Conservation (phyloP, 1,140 invertebrate genomes). For the Bombus fervidus region DNA sequence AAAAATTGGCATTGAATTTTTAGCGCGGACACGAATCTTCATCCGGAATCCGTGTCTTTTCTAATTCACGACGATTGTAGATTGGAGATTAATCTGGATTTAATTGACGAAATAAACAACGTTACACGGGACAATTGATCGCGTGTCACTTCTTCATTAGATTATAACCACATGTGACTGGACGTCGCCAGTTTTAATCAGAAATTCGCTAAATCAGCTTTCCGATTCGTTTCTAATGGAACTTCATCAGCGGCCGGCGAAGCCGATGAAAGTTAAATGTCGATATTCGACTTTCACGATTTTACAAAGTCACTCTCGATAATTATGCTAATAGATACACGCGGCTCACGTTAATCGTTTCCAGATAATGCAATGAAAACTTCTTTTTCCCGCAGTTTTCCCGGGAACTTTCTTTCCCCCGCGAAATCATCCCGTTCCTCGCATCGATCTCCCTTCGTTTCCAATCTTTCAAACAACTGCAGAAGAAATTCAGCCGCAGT, state of each 20-base stretch:
- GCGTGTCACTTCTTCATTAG: neutral
- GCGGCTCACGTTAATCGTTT: slow-evolving; percentile 51
- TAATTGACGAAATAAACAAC: neutral
- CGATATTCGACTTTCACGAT: slow-evolving; percentile 53
- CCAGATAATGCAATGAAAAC: slow-evolving; percentile 41
- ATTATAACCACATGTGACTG: neutral
- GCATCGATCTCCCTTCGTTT: neutral
- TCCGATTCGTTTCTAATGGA: slow-evolving; percentile 37
- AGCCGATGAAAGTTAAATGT: slow-evolving; percentile 25
- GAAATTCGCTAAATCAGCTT: slow-evolving; percentile 36
- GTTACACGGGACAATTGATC: too few relatives aligned
- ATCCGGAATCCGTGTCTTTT: neutral
- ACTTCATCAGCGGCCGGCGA: slow-evolving; percentile 3
- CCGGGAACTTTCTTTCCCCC: slow-evolving; percentile 6
- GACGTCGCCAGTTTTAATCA: neutral
- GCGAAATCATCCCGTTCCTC: neutral
- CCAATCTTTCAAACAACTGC: neutral
- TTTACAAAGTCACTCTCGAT: slow-evolving; percentile 30
- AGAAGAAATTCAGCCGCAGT: neutral
- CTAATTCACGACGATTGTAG: neutral
- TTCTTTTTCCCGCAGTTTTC: slow-evolving; percentile 36
- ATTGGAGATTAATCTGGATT: neutral
- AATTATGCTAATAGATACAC: slow-evolving; percentile 63
- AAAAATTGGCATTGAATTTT: too few relatives aligned
- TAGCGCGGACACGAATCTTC: neutral